Evolutionary conservation across 2,113 vertebrate genomes (phyloP).

Genomic region (Trachemys scripta): DNA sequence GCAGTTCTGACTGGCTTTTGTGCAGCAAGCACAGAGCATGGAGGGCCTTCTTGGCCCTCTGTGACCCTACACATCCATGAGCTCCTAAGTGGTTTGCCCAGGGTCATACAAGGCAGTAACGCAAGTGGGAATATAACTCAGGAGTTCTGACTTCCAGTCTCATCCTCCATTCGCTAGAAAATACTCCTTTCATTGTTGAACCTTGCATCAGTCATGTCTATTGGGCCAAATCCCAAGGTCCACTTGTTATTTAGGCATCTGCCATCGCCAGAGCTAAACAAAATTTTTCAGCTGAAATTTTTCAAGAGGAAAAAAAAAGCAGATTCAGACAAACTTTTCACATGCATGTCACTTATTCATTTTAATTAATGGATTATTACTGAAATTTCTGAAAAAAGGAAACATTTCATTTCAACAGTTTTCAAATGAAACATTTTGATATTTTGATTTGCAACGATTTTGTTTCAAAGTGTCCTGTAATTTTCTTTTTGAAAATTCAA

Average conservation of each 20-base stretch:
- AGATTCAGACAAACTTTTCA: not conserved
- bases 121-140: not conserved
- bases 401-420: not conserved
- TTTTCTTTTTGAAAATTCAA: not conserved
- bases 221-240: not conserved
- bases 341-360: too few species aligned
- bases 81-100: not conserved
- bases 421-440: not conserved
- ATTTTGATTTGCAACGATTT: not conserved
- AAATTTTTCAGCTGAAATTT: not conserved
- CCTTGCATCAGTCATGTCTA: not conserved
- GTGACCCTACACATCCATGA: not conserved
- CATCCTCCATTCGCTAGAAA: not conserved
- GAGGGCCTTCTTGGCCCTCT: not conserved
- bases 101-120: not conserved
- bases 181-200: not conserved
- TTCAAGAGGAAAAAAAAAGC: not conserved
- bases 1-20: not conserved
- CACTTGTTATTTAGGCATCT: not conserved
- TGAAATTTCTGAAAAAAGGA: not conserved
- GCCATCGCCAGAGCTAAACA: not conserved
- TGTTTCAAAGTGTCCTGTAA: not conserved
- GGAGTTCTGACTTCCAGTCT: not conserved
- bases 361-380: too few species aligned
- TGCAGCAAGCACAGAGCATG: not conserved